Base-by-base conservation (phyloP, 2,113 vertebrate species). In the Colaptes auratus region DNA sequence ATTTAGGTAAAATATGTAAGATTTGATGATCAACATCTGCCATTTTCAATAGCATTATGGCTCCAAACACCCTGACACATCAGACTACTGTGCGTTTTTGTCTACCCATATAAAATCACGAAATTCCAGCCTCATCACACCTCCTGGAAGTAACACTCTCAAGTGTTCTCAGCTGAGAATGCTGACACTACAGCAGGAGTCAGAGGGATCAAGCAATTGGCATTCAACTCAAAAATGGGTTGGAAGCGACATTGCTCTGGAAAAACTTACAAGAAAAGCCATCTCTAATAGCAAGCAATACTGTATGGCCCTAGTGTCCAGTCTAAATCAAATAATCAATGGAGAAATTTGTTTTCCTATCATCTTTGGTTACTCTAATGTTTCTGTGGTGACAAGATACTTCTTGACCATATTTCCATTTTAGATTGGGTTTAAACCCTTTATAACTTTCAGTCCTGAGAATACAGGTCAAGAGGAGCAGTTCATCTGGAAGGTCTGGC, bases 331-430 rank as follows among this genome's bases (percentile, higher is more conserved):
- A 55, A 55, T 30, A 23, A 64, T 4, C 2, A 12, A 12, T 1
- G 1, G 58, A 63, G 12, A 14, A 13, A 4, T 70, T 27, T 44
- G 23, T 27, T 84, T 79, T 66, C 14, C 4, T 50, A 0, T 16
- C 16, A 79, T 27, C 13, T 86, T 50, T 50, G 6, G 3, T 39
- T 59, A 27, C 15, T 52, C 35, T 7, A 67, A 31, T 0, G 0
- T 67, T 78, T 48, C 10, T 66, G 0, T 21, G 64, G 61, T 5
- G 35, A 36, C 12, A n/a, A 48, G 53, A 9, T 6, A 14, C 5
- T 59, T 33, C 31, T 21, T 25, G 61, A 28, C 7, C 5, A 6
- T 15, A 11, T n/a, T 25, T 63, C 5, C 17, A 14, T 50, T 63
- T 21, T 33, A 14, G 33, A 9, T 15, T 52, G 16, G 20, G 15